Evolutionary conservation across 2,888 invertebrate species (phyloP).

Genomic region (Cordilura impudica): DNA sequence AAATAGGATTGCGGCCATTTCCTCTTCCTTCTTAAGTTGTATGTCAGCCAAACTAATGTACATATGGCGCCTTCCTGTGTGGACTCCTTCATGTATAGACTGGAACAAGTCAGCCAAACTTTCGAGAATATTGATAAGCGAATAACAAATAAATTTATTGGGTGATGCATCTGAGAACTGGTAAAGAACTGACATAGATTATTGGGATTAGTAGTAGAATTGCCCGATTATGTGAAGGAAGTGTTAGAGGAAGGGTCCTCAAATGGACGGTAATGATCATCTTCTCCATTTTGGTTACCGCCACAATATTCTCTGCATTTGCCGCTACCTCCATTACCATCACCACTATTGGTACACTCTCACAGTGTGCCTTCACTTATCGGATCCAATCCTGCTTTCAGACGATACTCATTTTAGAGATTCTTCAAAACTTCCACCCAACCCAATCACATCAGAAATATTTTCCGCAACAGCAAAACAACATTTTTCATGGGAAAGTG

Average conservation of each 20-base stretch:
- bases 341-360: slow-evolving; percentile 65
- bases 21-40: slow-evolving; percentile 94
- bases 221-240: slow-evolving; percentile 51
- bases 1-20: slow-evolving; percentile 93
- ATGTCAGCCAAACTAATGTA: slow-evolving; percentile 95
- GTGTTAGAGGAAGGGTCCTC: slow-evolving; percentile 75
- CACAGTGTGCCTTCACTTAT: slow-evolving; percentile 90
- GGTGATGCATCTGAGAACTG: slow-evolving; percentile 93
- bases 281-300: slow-evolving; percentile 50
- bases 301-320: slow-evolving; percentile 75
- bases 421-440: slow-evolving; percentile 91
- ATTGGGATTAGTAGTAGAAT: slow-evolving; percentile 71
- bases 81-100: slow-evolving; percentile 97
- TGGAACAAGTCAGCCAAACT: slow-evolving; percentile 96
- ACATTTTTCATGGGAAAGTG: slow-evolving; percentile 99
- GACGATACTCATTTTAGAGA: slow-evolving; percentile 85
- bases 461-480: slow-evolving; percentile 95
- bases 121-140: slow-evolving; percentile 89
- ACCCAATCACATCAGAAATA: slow-evolving; percentile 93
- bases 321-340: slow-evolving; percentile 78
- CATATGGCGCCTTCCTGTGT: slow-evolving; percentile 91
- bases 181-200: slow-evolving; percentile 90
- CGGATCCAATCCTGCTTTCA: slow-evolving; percentile 85
- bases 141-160: slow-evolving; percentile 97
- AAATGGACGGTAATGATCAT: slow-evolving; percentile 76